A percentile compares a stretch with the other conserved stretches of the same genome.
Evolutionary conservation across 2,113 vertebrate genomes (phyloP).

Genomic region (Pollachius pollachius): DNA sequence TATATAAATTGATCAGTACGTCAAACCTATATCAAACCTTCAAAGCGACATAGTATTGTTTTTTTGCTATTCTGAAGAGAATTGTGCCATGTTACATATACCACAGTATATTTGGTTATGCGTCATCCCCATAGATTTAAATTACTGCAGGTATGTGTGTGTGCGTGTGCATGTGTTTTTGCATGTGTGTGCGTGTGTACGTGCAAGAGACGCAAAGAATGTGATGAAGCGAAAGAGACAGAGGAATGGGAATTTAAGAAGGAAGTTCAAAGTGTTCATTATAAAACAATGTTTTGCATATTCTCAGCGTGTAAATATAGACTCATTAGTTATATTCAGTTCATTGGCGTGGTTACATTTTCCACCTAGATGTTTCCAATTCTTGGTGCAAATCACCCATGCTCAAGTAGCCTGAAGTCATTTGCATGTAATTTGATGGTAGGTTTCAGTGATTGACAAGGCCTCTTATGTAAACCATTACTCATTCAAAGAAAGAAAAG

Average conservation of each 20-base stretch:
- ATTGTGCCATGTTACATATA: conserved; percentile 23
- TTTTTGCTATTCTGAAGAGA: background rate
- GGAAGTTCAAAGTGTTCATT: background rate
- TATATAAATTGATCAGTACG: too few species aligned
- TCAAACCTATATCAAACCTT: too few species aligned
- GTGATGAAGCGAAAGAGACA: too few species aligned
- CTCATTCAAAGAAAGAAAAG: too few species aligned
- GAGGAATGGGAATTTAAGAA: too few species aligned
- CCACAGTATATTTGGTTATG: conserved; percentile 12
- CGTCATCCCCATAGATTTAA: background rate
- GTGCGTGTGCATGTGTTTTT: background rate
- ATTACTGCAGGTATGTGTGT: background rate
- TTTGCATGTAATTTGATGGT: background rate
- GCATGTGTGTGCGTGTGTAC: background rate
- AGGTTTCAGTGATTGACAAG: background rate
- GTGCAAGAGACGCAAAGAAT: background rate
- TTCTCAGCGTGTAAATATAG: background rate
- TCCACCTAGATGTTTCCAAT: background rate
- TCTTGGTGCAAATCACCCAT: background rate
- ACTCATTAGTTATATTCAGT: background rate
- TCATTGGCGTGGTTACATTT: background rate
- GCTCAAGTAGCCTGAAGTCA: background rate
- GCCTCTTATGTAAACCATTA: background rate
- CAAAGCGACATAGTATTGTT: background rate
- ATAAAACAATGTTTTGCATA: background rate